Base-by-base conservation (phyloP, 1,140 invertebrate genomes). In the Elymnias hypermnestra region DNA sequence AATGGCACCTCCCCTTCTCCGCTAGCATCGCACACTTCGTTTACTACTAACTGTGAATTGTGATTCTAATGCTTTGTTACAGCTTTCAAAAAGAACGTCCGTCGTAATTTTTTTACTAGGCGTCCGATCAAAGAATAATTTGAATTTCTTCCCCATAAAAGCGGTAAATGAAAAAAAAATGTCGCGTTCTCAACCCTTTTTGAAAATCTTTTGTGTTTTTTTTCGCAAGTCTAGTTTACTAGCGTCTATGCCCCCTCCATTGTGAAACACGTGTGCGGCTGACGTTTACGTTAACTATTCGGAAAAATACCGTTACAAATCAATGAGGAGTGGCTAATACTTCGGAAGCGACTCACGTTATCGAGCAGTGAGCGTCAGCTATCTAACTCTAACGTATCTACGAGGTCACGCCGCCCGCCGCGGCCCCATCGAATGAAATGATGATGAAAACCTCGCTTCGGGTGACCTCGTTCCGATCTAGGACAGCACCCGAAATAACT, bases 401-500 rank as follows among this genome's bases (percentile, higher is more conserved):
- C 70, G 71, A 72, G 71, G 63, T 63, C 69, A 59, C 28, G 23
- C 58, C 58, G 65, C 75, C 75, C 67, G 56, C 25, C 51, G 74
- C 33, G 78, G 78, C 78, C 75, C 71, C 73, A 69, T 73, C 74
- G 70, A 69, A 73, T 71, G 65, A 79, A 76, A 74, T 68, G 67
- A 68, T 78, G 72, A 83, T 79, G 75, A 77, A 75, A 78, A 76
- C 72, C 51, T 67, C 63, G 64, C 69, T 70, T 62, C 64, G 50
- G 61, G 48, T 56, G 76, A 68, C 78, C 78, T 81, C 74, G 75
- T 74, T 74, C 38, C 38, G 51, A 79, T 73, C 65, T 83, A 76
- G 78, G 72, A 71, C 78, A 68, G 63, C 56, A 83, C 76, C 79
- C 72, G 63, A 83, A 83, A 83, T 83, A 83, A 81, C 79, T 83